Evolutionary conservation across 2,113 vertebrate genomes (phyloP).

Genomic region (Sylvietta virens): DNA sequence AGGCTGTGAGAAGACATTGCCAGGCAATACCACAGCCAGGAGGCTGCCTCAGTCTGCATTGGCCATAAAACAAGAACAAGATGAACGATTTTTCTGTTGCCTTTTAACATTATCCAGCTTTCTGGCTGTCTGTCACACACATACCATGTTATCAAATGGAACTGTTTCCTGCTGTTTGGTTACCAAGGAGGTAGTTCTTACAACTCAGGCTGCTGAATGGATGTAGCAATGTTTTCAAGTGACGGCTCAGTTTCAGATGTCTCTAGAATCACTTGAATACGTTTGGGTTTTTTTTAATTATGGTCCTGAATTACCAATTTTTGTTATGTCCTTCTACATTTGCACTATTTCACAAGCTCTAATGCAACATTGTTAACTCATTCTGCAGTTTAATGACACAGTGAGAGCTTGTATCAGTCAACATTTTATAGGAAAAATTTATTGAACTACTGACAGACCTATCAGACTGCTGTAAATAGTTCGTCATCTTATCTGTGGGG

Average conservation of each 20-base stretch:
- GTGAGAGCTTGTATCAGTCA: not conserved
- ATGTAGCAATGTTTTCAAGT: not conserved
- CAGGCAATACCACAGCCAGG: not conserved
- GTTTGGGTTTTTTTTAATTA: not conserved
- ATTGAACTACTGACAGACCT: not conserved
- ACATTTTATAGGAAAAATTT: not conserved
- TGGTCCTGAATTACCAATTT: not conserved
- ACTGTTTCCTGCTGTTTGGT: not conserved
- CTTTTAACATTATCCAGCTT: not conserved
- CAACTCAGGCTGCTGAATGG: not conserved
- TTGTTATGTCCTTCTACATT: not conserved
- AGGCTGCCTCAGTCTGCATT: not conserved
- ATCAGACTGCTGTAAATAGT: not conserved
- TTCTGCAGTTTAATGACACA: not conserved
- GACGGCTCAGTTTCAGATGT: not conserved
- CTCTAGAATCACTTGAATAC: not conserved
- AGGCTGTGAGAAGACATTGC: not conserved
- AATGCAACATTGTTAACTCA: not conserved
- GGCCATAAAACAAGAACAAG: not conserved
- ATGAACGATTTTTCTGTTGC: not conserved
- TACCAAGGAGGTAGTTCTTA: not conserved
- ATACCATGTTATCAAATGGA: not conserved
- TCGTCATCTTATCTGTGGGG: not conserved
- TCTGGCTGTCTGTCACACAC: not conserved
- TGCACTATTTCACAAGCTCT: not conserved